Evolutionary conservation across 2,797 vertebrate species (phyloP).

Genomic region (Antennarius maculatus): DNA sequence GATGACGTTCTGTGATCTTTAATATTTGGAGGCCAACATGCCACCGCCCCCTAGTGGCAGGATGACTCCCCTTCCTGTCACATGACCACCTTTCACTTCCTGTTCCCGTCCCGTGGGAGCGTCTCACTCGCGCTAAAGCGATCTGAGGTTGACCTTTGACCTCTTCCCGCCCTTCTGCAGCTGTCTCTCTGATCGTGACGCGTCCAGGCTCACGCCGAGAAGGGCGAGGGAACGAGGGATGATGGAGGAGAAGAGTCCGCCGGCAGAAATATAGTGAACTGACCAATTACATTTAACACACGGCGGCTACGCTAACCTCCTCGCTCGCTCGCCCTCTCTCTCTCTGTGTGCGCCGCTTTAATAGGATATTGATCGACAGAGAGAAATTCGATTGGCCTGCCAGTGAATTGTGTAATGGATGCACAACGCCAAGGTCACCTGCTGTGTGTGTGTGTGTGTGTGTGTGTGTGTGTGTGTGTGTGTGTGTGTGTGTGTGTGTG

Average conservation of each 20-base stretch:
- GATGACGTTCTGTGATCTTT: no score
- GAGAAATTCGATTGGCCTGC: conserved; percentile 93
- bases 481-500: conserved; percentile 35
- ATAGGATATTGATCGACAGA: conserved; percentile 99
- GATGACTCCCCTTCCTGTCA: no score
- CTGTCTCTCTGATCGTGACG: no score
- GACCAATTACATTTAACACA: conserved; percentile 96
- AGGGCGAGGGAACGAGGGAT: conserved; percentile 1
- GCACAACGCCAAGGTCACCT: conserved; percentile 94
- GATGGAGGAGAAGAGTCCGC: conserved; percentile 40
- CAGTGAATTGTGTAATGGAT: conserved; percentile 95
- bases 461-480: conserved; percentile 45
- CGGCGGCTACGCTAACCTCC: conserved; percentile 85
- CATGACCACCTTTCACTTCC: no score
- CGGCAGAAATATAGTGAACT: conserved; percentile 82
- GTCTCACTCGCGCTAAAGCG: no score
- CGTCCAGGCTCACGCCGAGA: background rate
- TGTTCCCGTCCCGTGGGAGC: no score
- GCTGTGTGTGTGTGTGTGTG: conserved; percentile 45
- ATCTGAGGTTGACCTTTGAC: no score
- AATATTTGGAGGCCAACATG: no score
- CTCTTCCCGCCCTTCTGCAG: no score
- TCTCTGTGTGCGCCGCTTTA: conserved; percentile 82
- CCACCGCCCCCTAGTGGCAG: no score
- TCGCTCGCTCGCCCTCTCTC: conserved; percentile 25